phyloP scores from a whole-genome alignment of 2,888 invertebrate species.

The Thymelicus lineola region DNA sequence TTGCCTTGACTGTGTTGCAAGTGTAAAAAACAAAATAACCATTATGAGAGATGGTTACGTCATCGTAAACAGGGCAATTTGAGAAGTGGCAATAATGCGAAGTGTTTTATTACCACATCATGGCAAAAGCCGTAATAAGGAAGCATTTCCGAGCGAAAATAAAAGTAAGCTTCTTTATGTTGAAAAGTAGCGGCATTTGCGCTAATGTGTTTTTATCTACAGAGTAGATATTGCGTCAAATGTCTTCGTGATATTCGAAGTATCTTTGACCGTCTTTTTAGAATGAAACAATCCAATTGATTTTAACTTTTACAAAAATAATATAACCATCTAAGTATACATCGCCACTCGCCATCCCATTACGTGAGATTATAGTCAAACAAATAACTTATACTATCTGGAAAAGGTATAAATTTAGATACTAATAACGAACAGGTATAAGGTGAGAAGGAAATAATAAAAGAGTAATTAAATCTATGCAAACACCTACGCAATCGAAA shows the following conservation, averaged over 20 bases:
- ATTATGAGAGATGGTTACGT: slow-evolving; percentile 61
- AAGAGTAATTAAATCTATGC: neutral
- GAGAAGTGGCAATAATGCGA: slow-evolving; percentile 23
- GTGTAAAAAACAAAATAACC: slow-evolving; percentile 60
- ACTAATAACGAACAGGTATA: no score
- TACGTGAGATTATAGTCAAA: no score
- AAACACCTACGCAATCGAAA: neutral
- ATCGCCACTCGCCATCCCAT: no score
- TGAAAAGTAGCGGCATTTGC: neutral
- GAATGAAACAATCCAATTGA: neutral
- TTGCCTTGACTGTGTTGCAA: slow-evolving; percentile 64
- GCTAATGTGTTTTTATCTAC: neutral
- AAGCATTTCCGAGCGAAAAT: slow-evolving; percentile 6
- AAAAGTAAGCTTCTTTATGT: neutral
- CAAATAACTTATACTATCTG: no score
- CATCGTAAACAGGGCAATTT: slow-evolving; percentile 44
- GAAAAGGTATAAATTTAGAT: no score
- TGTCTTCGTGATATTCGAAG: neutral
- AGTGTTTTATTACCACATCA: slow-evolving; percentile 15
- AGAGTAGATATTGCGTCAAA: neutral
- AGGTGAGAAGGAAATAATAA: neutral
- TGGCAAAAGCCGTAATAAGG: slow-evolving; percentile 12
- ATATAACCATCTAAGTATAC: no score
- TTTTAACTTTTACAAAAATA: no score
- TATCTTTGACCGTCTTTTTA: neutral